These are phyloP conservation scores for Thereva nobilitata DNA, from an alignment of 2,888 invertebrate species.

Conservation along the genomic window DNA sequence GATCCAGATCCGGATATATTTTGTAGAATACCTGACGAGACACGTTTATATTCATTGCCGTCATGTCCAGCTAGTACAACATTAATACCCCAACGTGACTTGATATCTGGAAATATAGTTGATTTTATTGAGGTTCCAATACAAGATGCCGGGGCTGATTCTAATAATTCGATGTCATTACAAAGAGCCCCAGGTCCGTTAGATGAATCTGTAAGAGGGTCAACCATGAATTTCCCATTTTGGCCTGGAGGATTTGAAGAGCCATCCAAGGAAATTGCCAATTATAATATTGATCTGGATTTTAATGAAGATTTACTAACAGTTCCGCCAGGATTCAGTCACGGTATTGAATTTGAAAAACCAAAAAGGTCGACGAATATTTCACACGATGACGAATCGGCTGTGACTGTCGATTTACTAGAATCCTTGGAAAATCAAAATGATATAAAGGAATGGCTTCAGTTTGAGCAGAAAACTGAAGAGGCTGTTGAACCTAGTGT, in stretches of 20 bases:
- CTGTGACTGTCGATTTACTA: slow-evolving; percentile 49
- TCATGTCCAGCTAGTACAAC: slow-evolving; percentile 50
- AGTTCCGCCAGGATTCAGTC: slow-evolving; percentile 70
- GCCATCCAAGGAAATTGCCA: slow-evolving; percentile 59
- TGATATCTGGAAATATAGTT: slow-evolving; percentile 73
- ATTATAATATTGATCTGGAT: slow-evolving; percentile 50
- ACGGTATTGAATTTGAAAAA: slow-evolving; percentile 63
- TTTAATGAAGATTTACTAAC: slow-evolving; percentile 51
- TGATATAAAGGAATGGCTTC: slow-evolving; percentile 54
- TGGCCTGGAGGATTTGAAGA: slow-evolving; percentile 82
- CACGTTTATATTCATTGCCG: slow-evolving; percentile 39
- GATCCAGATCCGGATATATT: slow-evolving; percentile 54
- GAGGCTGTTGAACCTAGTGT: neutral
- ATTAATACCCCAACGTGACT: slow-evolving; percentile 64
- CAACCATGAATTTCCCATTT: slow-evolving; percentile 80
- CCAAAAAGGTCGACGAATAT: slow-evolving; percentile 45
- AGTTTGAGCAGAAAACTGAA: slow-evolving; percentile 45
- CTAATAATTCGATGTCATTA: slow-evolving; percentile 79
- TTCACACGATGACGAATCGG: slow-evolving; percentile 43
- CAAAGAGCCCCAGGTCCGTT: slow-evolving; percentile 75
- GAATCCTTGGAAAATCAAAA: slow-evolving; percentile 52
- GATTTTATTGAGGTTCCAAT: slow-evolving; percentile 68
- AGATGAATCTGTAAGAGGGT: slow-evolving; percentile 72
- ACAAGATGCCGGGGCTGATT: slow-evolving; percentile 66
- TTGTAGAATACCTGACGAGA: slow-evolving; percentile 45